Evolutionary conservation across 2,113 vertebrate genomes (phyloP), one percentile per base, ranked within the genome.

Genomic region (Nanorana parkeri): DNA sequence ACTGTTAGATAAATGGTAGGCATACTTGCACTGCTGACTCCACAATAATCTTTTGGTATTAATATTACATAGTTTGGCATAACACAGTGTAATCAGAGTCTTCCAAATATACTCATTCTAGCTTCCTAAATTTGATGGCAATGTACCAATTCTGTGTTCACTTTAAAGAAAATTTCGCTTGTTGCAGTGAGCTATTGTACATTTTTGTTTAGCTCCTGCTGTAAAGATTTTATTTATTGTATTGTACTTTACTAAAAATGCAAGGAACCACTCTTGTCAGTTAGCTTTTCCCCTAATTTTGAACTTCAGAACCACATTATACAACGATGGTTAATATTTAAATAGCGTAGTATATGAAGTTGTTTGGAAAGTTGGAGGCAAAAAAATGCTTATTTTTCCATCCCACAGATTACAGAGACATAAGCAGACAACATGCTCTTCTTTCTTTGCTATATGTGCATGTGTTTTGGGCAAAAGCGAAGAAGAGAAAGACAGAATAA

Each of bases 361-460:
- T 23, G 55, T 58, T 61, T 60, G 17, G 36, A 24, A 76, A 26
- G 51, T 24, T 60, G 80, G 63, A 83, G 47, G 47, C 80, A 63
- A 36, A 41, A 20, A 63, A 65, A 52, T 20, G 20, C 65, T 72
- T 29, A 28, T 56, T 71, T 74, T 51, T 81, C 71, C 47, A 32
- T 81, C 24, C 28, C 10, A 76, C 32, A 68, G 61, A 67, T 68
- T 68, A 76, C 63, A 75, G 41, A 73, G 79, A 81, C 69, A 74
- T 65, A 56, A 28, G 41, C 55, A 66, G 72, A 83, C 61, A 76
- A 83, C 80, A 76, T 68, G 80, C 80, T 83, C 80, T 63, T 75
- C 54, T 75, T 67, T 82, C 36, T 56, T 83, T 61, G 21, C 26
- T 66, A 74, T n/a, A 76, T 83, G 72, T 75, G 51, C 60, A 71